Conservation (phyloP, 2,113 vertebrate genomes). For the Ornithorhynchus anatinus region DNA sequence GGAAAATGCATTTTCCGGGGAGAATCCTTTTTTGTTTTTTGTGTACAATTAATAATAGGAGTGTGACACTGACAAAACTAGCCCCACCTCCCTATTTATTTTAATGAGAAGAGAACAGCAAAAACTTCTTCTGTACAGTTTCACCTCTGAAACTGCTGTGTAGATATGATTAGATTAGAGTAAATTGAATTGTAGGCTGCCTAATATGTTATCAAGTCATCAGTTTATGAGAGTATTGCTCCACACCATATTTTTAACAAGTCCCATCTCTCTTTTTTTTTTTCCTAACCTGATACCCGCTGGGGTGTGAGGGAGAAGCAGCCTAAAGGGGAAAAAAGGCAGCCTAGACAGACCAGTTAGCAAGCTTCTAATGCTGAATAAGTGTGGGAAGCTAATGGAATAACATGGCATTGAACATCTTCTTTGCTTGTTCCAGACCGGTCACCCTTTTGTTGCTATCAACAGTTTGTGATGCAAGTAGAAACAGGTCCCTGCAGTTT, state of each 20-base stretch:
- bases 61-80: slow-evolving; percentile 38
- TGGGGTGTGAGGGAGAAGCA: too few species aligned
- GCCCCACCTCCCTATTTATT: slow-evolving; percentile 60
- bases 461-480: slow-evolving; percentile 17
- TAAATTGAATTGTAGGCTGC: slow-evolving; percentile 61
- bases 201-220: slow-evolving; percentile 61
- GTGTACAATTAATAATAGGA: slow-evolving; percentile 13
- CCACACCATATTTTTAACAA: slow-evolving; percentile 37
- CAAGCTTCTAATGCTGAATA: slow-evolving; percentile 9
- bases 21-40: slow-evolving; percentile 35
- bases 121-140: slow-evolving; percentile 60
- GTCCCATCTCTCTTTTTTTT: background rate
- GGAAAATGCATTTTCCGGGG: background rate
- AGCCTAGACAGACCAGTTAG: background rate
- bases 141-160: slow-evolving; percentile 39
- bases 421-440: slow-evolving; percentile 28
- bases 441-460: slow-evolving; percentile 26
- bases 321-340: background rate
- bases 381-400: slow-evolving; percentile 15
- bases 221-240: slow-evolving; percentile 31
- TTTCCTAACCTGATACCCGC: background rate
- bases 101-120: slow-evolving; percentile 58
- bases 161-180: slow-evolving; percentile 53
- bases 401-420: slow-evolving; percentile 40
- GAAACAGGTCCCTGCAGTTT: slow-evolving; percentile 30